These are phyloP conservation scores for Xenopus petersii DNA, from an alignment of 2,797 vertebrate genomes.

Conservation along the genomic window DNA sequence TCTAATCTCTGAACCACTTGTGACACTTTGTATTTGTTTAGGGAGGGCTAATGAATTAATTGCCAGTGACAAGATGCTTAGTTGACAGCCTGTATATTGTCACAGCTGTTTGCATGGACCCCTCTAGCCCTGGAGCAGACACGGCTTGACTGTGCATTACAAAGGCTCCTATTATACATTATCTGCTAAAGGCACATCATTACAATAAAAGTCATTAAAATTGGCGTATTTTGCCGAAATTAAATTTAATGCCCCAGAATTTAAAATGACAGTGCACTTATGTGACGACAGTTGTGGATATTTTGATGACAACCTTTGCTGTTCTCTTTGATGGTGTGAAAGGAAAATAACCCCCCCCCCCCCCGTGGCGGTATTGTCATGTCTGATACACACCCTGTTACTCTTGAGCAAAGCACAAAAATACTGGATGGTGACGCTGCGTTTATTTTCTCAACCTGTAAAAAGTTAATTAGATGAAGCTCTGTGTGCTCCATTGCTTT, in stretches of 20 bases:
- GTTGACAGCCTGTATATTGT: constrained; percentile 48
- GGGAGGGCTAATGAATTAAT: constrained; percentile 60
- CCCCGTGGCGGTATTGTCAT: constrained; percentile 6
- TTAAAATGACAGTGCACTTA: too few species aligned
- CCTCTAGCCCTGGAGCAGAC: not conserved
- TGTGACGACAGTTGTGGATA: too few species aligned
- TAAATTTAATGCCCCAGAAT: too few species aligned
- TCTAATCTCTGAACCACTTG: not conserved
- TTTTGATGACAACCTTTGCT: too few species aligned
- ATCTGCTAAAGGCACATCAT: too few species aligned
- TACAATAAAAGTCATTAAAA: too few species aligned
- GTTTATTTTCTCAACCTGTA: constrained; percentile 51
- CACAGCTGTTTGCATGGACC: constrained; percentile 44
- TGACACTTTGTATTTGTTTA: constrained; percentile 44
- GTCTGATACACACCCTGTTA: constrained; percentile 11
- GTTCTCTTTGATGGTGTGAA: too few species aligned
- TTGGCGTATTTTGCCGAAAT: too few species aligned
- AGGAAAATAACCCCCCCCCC: too few species aligned
- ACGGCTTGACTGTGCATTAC: too few species aligned
- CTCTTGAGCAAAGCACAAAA: not conserved
- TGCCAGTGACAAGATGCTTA: constrained; percentile 57
- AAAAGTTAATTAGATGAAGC: constrained; percentile 56
- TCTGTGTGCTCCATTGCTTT: constrained; percentile 61
- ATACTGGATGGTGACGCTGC: constrained; percentile 48
- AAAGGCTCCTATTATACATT: too few species aligned